Base-by-base conservation (phyloP, 2,888 invertebrate genomes). In the Suillia variegata region DNA sequence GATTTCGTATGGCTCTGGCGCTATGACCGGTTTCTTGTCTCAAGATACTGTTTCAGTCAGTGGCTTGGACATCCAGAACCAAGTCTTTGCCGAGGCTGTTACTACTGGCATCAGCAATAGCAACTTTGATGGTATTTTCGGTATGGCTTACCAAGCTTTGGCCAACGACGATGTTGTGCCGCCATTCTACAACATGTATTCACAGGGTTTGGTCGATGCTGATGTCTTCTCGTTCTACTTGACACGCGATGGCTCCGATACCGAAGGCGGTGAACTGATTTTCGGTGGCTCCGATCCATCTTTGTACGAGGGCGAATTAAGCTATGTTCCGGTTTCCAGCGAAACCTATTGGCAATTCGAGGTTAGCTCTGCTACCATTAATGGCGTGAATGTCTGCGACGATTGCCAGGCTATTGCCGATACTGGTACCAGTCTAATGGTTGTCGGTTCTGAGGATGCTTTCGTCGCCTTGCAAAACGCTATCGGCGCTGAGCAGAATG, bases 81-180 rank as follows among this genome's bases (percentile, higher is more conserved):
- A 98, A 86, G 94, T 93, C 20, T 98, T 98, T 84, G 98, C 94
- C 6, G 98, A 97, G 84, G 98, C 98, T 2, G 82, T 92, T 63
- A 88, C 88, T 69, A 97, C 98, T 1, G 96, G 98, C 61, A 83
- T 89, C 48, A 83, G 89, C 47, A 95, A 95, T 54, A 96, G 96
- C 63, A 96, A 95, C 83, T 99, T 99, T 83, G 98, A 99, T 82
- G 96, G 98, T 65, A 98, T 99, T 76, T 86, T 99, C 65, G 98
- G 98, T 67, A 88, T 98, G 90, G 96, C 87, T 2, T 98, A 92
- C 82, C 85, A 86, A 69, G 86, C 86, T 24, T 95, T 98, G 75
- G 86, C 97, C 0, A 94, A 94, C 63, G 94, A 96, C 83, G 87
- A 89, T 64, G 96, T 98, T 55, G 83, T 85, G 38, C 96, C 98